A percentile compares a stretch with the other conserved stretches of the same genome.
phyloP scores from a whole-genome alignment of 2,888 invertebrate genomes.

The Thymelicus lineola region DNA sequence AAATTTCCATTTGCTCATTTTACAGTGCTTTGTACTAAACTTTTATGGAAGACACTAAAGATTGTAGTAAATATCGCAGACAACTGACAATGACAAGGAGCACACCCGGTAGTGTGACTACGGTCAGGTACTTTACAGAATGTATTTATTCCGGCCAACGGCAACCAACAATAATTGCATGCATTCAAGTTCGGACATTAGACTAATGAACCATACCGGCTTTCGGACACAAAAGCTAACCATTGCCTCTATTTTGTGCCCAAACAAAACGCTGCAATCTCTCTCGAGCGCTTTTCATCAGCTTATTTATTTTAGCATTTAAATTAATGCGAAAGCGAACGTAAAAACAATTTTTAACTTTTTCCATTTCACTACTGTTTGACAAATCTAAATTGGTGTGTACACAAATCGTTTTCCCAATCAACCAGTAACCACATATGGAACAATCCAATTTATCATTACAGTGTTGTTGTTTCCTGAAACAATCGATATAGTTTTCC shows the following conservation, averaged over 20 bases:
- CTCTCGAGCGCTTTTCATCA: conserved; percentile 1
- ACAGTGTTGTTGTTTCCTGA: conserved; percentile 28
- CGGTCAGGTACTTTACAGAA: conserved; percentile 19
- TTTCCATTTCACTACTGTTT: conserved; percentile 20
- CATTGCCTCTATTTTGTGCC: conserved; percentile 19
- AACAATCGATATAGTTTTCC: conserved; percentile 29
- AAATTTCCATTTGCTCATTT: background rate
- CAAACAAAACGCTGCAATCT: conserved; percentile 22
- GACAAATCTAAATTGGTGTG: conserved; percentile 18
- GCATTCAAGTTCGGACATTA: conserved; percentile 49
- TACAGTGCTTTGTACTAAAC: conserved; percentile 2
- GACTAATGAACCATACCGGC: conserved; percentile 54
- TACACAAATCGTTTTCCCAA: conserved; percentile 29
- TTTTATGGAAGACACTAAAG: background rate
- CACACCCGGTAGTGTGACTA: conserved; percentile 23
- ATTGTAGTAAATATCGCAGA: conserved; percentile 17
- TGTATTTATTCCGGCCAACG: conserved; percentile 23
- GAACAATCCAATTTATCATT: conserved; percentile 26
- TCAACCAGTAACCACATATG: conserved; percentile 27
- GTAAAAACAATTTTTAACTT: conserved; percentile 17
- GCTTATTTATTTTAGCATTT: conserved; percentile 8
- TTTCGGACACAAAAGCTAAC: conserved; percentile 34
- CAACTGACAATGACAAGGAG: conserved; percentile 24
- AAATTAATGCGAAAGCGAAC: conserved; percentile 19
- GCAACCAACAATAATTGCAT: conserved; percentile 24